These are phyloP conservation scores for Ceratina calcarata DNA, from an alignment of 1,140 invertebrate genomes.

Conservation along the genomic window DNA sequence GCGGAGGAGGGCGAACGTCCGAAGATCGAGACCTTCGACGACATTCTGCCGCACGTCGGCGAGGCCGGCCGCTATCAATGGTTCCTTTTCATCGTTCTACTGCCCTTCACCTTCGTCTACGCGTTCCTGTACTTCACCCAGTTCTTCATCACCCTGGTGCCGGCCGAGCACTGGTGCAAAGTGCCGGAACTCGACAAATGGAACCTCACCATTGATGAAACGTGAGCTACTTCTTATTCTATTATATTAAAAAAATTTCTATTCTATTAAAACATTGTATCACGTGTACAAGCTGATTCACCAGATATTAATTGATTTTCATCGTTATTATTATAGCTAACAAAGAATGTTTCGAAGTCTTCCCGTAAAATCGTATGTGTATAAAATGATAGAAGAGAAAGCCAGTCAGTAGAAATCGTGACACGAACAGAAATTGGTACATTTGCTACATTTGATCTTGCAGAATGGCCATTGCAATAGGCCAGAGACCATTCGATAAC, in stretches of 20 bases:
- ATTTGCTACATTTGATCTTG: no score
- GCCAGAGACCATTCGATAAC: background rate
- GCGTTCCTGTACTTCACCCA: conserved; percentile 93
- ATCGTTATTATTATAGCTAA: no score
- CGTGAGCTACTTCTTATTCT: conserved; percentile 64
- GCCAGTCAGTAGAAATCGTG: no score
- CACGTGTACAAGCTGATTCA: no score
- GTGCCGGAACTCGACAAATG: conserved; percentile 83
- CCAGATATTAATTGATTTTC: no score
- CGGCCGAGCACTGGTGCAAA: conserved; percentile 89
- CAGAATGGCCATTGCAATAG: no score
- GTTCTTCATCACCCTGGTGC: conserved; percentile 90
- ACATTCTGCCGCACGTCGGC: conserved; percentile 90
- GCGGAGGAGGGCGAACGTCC: conserved; percentile 70
- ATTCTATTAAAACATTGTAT: no score
- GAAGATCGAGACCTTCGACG: conserved; percentile 88
- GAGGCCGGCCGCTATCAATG: conserved; percentile 94
- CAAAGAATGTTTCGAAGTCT: no score
- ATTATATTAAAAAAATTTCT: background rate
- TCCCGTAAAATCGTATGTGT: no score
- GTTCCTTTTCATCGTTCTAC: conserved; percentile 91
- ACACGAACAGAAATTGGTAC: no score
- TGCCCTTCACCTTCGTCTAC: conserved; percentile 92
- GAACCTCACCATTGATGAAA: conserved; percentile 76
- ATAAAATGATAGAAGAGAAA: no score